Percentiles rank a stretch among this genome's conserved stretches.
Conservation (phyloP, 92 coral and sea anemone genomes). For the Umimayanthus chanpuru region DNA sequence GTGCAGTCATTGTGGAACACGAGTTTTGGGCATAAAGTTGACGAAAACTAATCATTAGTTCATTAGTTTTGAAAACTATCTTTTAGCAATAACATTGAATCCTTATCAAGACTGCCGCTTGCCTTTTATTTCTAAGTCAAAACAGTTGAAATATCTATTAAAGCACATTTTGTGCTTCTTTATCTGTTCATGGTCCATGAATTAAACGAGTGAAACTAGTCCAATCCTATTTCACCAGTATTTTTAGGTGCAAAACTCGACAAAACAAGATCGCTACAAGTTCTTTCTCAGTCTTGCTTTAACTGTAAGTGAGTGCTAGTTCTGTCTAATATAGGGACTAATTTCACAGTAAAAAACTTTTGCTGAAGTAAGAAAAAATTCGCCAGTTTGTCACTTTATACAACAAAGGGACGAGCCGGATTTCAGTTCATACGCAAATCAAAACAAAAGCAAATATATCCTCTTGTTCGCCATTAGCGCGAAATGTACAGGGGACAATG, state of each 20-base stretch:
- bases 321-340: not conserved
- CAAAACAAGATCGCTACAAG: not conserved
- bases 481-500: not conserved
- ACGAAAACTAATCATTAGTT: too few species aligned
- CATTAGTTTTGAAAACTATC: too few species aligned
- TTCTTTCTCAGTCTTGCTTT: not conserved
- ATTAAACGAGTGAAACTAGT: not conserved
- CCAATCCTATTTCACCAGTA: not conserved
- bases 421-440: not conserved
- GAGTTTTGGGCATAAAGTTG: not conserved
- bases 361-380: not conserved
- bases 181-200: not conserved
- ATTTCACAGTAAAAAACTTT: not conserved
- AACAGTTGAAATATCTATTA: not conserved
- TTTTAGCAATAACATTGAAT: not conserved
- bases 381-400: not conserved
- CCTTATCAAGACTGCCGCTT: not conserved
- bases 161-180: not conserved
- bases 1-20: not conserved
- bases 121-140: not conserved
- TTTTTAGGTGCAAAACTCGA: not conserved
- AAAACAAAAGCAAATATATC: not conserved
- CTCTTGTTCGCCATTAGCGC: not conserved
- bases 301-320: not conserved
- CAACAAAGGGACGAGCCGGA: not conserved